Percentiles rank a stretch among this genome's conserved stretches.
phyloP scores from a whole-genome alignment of 2,113 vertebrate species.

The Vulpes ferrilata region DNA sequence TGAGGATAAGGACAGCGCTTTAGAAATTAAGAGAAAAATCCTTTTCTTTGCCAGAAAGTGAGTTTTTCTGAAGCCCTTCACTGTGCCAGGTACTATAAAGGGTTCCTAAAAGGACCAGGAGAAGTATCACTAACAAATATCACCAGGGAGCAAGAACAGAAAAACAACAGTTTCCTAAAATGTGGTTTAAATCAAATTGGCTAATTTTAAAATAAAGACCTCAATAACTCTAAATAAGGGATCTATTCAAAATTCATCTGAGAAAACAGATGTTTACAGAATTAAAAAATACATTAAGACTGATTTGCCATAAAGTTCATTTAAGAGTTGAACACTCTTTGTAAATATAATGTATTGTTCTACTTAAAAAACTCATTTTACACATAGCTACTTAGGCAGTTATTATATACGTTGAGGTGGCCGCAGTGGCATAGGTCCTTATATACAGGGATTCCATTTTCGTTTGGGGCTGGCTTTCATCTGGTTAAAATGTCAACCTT shows the following conservation, averaged over 20 bases:
- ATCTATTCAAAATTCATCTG: neutral
- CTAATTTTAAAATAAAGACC: neutral
- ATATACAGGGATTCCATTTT: neutral
- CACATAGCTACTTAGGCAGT: neutral
- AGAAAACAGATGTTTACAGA: conserved; percentile 1
- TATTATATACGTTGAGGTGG: neutral
- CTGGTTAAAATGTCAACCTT: conserved; percentile 26
- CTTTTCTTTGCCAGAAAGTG: neutral
- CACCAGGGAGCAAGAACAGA: neutral
- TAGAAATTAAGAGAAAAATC: neutral
- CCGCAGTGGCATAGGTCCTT: neutral
- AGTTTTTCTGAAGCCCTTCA: neutral
- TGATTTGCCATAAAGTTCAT: neutral
- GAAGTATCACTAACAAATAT: neutral
- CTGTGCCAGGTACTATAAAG: neutral
- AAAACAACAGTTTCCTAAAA: neutral
- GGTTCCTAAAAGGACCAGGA: neutral
- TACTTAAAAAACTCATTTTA: neutral
- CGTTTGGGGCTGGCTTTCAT: neutral
- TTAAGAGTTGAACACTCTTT: neutral
- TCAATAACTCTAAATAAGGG: neutral
- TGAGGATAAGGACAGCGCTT: neutral
- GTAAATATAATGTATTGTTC: neutral
- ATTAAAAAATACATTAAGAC: neutral
- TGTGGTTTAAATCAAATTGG: neutral